Evolutionary conservation across 2,888 invertebrate genomes (phyloP).

Genomic region (Nomada fabriciana): DNA sequence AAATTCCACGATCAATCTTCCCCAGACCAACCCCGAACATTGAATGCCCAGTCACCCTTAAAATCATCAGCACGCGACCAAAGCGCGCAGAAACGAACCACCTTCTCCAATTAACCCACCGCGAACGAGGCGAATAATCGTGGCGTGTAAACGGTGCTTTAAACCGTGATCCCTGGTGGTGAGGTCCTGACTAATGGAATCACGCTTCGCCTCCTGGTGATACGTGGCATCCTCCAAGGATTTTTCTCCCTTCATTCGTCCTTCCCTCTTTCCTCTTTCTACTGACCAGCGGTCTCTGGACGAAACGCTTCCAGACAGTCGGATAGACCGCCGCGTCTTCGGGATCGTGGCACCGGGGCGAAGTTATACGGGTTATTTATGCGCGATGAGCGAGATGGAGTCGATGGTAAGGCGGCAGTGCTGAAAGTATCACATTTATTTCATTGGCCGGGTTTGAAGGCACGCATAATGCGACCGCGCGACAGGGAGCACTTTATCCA

Average conservation of each 20-base stretch:
- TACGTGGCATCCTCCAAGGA: conserved; percentile 68
- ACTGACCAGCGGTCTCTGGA: conserved; percentile 26
- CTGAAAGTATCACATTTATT: conserved; percentile 80
- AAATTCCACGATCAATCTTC: too few relatives aligned
- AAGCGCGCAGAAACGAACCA: background rate
- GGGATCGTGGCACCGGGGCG: conserved; percentile 42
- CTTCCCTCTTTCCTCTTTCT: conserved; percentile 6
- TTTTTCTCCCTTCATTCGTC: conserved; percentile 33
- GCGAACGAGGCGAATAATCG: conserved; percentile 31
- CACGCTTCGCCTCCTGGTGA: conserved; percentile 79
- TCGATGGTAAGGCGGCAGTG: conserved; percentile 71
- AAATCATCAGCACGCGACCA: background rate
- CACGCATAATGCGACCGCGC: conserved; percentile 65
- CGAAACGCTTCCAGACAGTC: conserved; percentile 59
- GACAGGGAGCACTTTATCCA: conserved; percentile 74
- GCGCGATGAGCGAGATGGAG: conserved; percentile 65
- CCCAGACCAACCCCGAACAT: too few relatives aligned
- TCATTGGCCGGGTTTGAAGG: conserved; percentile 59
- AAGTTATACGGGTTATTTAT: conserved; percentile 79
- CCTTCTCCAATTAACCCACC: background rate
- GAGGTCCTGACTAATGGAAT: conserved; percentile 81
- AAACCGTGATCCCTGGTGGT: conserved; percentile 72
- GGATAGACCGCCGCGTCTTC: conserved; percentile 19
- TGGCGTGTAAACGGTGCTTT: conserved; percentile 71
- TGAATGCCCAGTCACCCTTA: too few relatives aligned